A percentile compares a stretch with the other conserved stretches of the same genome.
phyloP scores from a whole-genome alignment of 2,797 vertebrate genomes.

The Rhincodon typus region DNA sequence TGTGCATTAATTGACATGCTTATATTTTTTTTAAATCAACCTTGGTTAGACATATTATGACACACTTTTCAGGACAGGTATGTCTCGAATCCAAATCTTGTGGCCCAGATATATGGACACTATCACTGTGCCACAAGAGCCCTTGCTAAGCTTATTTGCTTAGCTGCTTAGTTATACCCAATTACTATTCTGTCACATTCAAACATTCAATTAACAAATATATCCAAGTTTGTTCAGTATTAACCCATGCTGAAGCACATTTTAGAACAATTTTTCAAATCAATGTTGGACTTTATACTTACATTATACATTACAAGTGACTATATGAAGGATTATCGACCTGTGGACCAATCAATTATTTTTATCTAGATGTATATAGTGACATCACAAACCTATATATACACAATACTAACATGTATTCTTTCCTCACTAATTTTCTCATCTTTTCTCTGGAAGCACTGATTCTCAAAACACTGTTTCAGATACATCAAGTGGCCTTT shows the following conservation, averaged over 20 bases:
- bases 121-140: too few species aligned
- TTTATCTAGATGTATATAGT: background rate
- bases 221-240: background rate
- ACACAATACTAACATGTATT: background rate
- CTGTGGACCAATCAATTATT: background rate
- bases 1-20: background rate
- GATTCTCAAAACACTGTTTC: background rate
- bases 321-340: background rate
- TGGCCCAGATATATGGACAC: too few species aligned
- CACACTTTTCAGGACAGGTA: too few species aligned
- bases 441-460: background rate
- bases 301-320: background rate
- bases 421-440: background rate
- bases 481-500: background rate
- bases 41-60: too few species aligned
- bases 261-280: background rate
- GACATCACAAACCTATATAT: background rate
- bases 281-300: background rate
- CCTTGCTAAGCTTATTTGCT: background rate
- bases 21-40: too few species aligned
- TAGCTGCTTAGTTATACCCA: background rate
- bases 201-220: background rate
- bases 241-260: background rate
- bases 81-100: too few species aligned
- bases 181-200: background rate